A percentile compares a stretch with the other conserved stretches of the same genome.
phyloP scores from a whole-genome alignment of 1,140 invertebrate species.

The Harlomillsia oculata region DNA sequence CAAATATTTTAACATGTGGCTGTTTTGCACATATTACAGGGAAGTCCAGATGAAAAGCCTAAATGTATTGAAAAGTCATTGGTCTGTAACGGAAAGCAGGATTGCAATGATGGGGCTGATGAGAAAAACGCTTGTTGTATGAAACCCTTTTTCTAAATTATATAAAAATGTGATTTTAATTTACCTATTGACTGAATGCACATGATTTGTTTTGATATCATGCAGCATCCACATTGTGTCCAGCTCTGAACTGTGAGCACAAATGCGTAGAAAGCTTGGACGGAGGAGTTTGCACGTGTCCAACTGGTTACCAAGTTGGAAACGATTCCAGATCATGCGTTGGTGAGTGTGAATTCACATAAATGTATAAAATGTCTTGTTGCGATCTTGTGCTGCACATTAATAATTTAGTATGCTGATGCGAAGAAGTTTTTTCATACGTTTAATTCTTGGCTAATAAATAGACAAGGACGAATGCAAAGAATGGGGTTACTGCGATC shows the following conservation, averaged over 20 bases:
- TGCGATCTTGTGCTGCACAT: no score
- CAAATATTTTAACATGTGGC: no score
- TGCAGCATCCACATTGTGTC: slow-evolving; percentile 64
- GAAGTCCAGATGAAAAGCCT: slow-evolving; percentile 54
- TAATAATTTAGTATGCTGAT: neutral
- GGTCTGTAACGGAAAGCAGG: slow-evolving; percentile 77
- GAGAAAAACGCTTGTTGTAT: slow-evolving; percentile 80
- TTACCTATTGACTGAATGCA: no score
- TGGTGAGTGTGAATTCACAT: no score
- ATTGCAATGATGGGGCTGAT: slow-evolving; percentile 83
- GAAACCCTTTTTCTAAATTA: slow-evolving; percentile 38
- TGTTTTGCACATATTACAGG: no score
- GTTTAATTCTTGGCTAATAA: slow-evolving; percentile 20
- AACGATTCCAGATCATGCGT: slow-evolving; percentile 75
- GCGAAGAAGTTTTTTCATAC: neutral
- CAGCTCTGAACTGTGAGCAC: slow-evolving; percentile 72
- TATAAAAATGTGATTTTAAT: no score
- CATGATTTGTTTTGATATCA: slow-evolving; percentile 21
- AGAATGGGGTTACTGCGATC: slow-evolving; percentile 93
- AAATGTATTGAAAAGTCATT: slow-evolving; percentile 79
- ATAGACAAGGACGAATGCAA: slow-evolving; percentile 82
- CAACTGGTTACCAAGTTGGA: slow-evolving; percentile 51
- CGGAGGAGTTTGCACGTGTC: slow-evolving; percentile 81
- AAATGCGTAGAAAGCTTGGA: slow-evolving; percentile 77
- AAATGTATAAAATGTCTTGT: no score